Conservation (phyloP, 2,888 invertebrate species). For the Eugnorisma glareosa region DNA sequence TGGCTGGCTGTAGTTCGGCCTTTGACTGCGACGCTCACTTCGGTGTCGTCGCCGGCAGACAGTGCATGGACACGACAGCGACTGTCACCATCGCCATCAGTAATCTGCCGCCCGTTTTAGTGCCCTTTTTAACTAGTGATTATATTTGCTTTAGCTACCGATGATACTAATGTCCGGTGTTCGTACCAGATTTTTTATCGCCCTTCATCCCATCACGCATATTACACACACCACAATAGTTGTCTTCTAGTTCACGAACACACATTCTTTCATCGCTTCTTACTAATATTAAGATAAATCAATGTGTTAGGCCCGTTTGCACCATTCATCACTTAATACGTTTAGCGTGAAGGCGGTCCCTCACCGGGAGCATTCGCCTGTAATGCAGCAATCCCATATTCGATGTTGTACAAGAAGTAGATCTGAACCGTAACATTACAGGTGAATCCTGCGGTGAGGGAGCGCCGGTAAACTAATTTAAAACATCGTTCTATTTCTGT, state of each 20-base stretch:
- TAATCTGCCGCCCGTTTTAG: conserved; percentile 19
- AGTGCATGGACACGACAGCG: not conserved
- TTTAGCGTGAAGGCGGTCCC: not conserved
- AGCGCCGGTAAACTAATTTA: not conserved
- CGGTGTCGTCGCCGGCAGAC: not conserved
- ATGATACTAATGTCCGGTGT: conserved; percentile 3
- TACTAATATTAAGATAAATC: conserved; percentile 16
- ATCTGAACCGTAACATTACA: not conserved
- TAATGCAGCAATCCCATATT: not conserved
- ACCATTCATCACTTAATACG: not conserved
- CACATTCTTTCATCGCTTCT: conserved; percentile 19
- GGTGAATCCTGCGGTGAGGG: not conserved
- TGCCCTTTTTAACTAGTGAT: conserved; percentile 41
- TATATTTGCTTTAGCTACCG: conserved; percentile 49
- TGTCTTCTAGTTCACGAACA: conserved; percentile 15
- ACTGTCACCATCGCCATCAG: conserved; percentile 3
- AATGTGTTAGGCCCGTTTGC: not conserved
- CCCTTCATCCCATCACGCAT: conserved; percentile 2
- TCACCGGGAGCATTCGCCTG: not conserved
- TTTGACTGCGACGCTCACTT: not conserved
- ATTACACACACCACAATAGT: conserved; percentile 12
- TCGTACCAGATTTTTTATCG: conserved; percentile 19
- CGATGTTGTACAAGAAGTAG: not conserved
- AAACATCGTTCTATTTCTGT: not conserved
- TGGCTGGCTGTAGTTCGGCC: not conserved